Base-by-base conservation (phyloP, 1,140 invertebrate species). In the Bombus pyrosoma region DNA sequence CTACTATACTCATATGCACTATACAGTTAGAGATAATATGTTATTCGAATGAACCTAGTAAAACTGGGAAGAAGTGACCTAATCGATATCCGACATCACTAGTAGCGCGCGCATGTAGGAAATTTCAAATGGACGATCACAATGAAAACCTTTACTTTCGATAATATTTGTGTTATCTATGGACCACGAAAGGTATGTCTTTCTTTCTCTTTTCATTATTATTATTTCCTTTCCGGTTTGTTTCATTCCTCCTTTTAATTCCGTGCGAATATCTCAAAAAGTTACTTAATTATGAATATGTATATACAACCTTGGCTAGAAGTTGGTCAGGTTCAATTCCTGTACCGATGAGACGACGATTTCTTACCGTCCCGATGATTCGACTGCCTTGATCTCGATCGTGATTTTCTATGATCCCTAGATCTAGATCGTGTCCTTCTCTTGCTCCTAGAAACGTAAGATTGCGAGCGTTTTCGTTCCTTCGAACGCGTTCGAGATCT, bases 331-430 rank as follows among this genome's bases (percentile, higher is more conserved):
- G 86, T 86, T 95, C 92, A 95, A 90, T 95, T 93, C 92, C 92
- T 93, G 94, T 95, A 95, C 82, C 94, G 94, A 93, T 93, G 94
- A 57, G 92, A 91, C 71, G 93, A 92, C 74, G 93, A 92, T 94
- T 94, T 95, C 93, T 95, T 95, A 95, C 94, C 94, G 87, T 95
- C 94, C 83, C 94, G 94, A 91, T 95, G 92, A 79, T 90, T 91
- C 76, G 93, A 92, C 59, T 92, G 90, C 72, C 91, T 89, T 37
- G 93, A 92, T 69, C 91, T 93, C 37, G 94, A 93, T 87, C 93
- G 87, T 34, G 93, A 93, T 74, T 91, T 91, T 87, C 91, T 91
- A 37, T 90, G 88, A 72, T 92, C 92, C 64, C 92, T 90, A 62
- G 93, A 92, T 78, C 90, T 92, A 32, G 93, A 93, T n/a, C 92